Percentiles rank a stretch among this genome's conserved stretches.
phyloP scores from a whole-genome alignment of 2,888 invertebrate genomes.

The Eucera pruinosa region DNA sequence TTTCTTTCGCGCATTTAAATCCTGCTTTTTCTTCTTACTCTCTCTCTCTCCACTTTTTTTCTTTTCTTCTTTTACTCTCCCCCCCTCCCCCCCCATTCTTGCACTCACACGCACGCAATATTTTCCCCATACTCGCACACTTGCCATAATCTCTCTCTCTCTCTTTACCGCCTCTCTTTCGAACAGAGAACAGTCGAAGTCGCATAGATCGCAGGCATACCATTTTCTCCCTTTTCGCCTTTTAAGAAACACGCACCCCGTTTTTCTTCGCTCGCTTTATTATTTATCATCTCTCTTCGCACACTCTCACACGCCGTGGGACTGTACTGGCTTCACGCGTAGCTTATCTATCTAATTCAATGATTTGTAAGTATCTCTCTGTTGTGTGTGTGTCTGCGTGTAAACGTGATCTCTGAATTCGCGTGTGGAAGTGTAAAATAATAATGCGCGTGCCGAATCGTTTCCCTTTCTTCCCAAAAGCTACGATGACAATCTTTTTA shows the following conservation, averaged over 20 bases:
- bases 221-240: neutral
- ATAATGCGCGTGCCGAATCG: constrained; percentile 36
- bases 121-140: constrained; percentile 19
- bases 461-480: neutral
- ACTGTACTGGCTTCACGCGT: constrained; percentile 80
- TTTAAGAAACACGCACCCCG: constrained; percentile 5
- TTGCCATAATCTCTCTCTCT: constrained; percentile 17
- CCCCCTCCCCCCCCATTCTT: neutral
- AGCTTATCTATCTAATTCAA: constrained; percentile 78
- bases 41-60: constrained; percentile 18
- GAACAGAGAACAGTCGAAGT: neutral
- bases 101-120: neutral
- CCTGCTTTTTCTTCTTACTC: constrained; percentile 25
- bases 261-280: neutral
- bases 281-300: neutral
- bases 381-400: constrained; percentile 40
- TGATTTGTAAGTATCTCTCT: constrained; percentile 68
- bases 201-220: constrained; percentile 42
- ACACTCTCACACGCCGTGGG: constrained; percentile 74
- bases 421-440: constrained; percentile 21
- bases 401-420: constrained; percentile 22
- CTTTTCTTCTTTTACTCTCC: neutral
- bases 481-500: too few species aligned
- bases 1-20: constrained; percentile 50
- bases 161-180: constrained; percentile 8